Evolutionary conservation across 1,140 invertebrate species (phyloP), one percentile per base, ranked within the genome.

Genomic region (Holotrichia oblita): DNA sequence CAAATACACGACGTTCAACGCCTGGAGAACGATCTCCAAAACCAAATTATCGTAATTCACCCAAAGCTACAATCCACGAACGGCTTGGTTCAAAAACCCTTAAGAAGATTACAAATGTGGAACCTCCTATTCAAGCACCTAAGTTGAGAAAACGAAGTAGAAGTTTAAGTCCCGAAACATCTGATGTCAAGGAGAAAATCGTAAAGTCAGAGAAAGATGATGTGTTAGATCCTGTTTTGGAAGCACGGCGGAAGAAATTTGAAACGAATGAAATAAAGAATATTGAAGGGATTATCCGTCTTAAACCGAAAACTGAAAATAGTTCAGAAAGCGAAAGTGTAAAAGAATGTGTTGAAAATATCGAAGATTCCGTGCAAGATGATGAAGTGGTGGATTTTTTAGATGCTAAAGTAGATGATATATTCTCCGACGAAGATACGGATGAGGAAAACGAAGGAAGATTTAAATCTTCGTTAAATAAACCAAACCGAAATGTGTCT

Each of bases 361-460:
- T 10, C 42, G 78, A 82, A 55, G 72, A 40, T 8, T 69, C 55
- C 17, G 12, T 72, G 22, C 40, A 74, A n/a, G 69, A 77, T 64
- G 75, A 83, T 55, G 81, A 81, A 44, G 24, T 48, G 7, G 77
- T 78, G 6, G 79, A 83, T 10, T 34, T 81, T 9, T 64, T 85
- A 48, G 81, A 84, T 2, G 76, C 80, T 14, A 85, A 85, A 72
- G 76, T 85, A 2, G 83, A 84, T 61, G 83, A 85, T 80, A 44
- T 87, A 6, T 87, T 86, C 79, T 85, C 85, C 0, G 85, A 86
- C 69, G 85, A 86, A 74, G 85, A 86, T 69, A 83, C 82, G 0
- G 81, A 80, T 48, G 83, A 82, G 61, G 85, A 85, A 77, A 85
- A 87, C 74, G 85, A 87, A 77, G 84, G 84, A 3, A 40, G 84